These are phyloP conservation scores for Drosophila ercepeae DNA, from an alignment of 1,140 invertebrate species.

Conservation along the genomic window DNA sequence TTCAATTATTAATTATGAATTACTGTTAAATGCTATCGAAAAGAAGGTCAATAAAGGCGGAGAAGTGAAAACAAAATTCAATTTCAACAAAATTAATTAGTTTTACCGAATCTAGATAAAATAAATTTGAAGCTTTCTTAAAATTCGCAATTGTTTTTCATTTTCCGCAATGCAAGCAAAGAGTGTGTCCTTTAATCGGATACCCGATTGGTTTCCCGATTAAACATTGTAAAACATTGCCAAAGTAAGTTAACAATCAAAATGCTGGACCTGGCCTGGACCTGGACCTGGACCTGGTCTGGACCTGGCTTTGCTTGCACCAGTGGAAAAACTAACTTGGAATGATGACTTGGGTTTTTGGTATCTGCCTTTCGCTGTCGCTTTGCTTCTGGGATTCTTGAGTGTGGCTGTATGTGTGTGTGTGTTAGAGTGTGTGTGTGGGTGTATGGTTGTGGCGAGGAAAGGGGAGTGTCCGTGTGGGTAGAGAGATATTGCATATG, in stretches of 20 bases:
- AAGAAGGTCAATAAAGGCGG: constrained; percentile 26
- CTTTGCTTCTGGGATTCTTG: constrained; percentile 37
- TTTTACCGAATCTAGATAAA: constrained; percentile 51
- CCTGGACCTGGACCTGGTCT: constrained; percentile 22
- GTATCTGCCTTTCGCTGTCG: constrained; percentile 44
- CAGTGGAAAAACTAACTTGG: constrained; percentile 54
- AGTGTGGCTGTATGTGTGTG: constrained; percentile 4
- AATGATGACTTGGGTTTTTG: constrained; percentile 64
- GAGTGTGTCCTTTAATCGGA: background rate
- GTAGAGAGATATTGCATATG: constrained; percentile 15
- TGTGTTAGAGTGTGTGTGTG: constrained; percentile 8
- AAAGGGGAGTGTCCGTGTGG: background rate
- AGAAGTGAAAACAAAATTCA: constrained; percentile 67
- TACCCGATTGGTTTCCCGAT: background rate
- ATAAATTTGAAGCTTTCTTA: constrained; percentile 31
- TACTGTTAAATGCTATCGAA: constrained; percentile 39
- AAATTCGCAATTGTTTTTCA: constrained; percentile 51
- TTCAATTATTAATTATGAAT: too few relatives aligned
- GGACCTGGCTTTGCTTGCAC: constrained; percentile 35
- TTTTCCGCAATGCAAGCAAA: constrained; percentile 58
- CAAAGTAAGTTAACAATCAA: constrained; percentile 32
- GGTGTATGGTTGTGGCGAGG: background rate
- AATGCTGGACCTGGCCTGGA: constrained; percentile 27
- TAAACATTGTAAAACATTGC: constrained; percentile 22
- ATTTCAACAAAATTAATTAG: constrained; percentile 74